Evolutionary conservation across 2,888 invertebrate species (phyloP), one percentile per base, ranked within the genome.

Genomic region (Cephus nigrinus): DNA sequence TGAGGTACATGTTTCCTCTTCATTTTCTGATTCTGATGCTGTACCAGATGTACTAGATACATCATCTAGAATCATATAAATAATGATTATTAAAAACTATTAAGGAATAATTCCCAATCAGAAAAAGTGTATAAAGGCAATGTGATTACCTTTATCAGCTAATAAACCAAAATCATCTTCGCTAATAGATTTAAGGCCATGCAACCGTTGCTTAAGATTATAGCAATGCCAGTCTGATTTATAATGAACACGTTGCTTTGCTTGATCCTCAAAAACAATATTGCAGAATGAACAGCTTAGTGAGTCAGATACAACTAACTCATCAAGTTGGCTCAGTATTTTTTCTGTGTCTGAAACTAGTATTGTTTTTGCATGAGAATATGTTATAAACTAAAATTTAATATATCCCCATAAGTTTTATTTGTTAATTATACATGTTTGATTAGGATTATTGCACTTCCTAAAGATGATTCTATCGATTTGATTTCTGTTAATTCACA

Each of bases 161-260:
- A 93, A 90, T 55, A 92, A 90, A 77, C 91, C 91, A 91, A 95
- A 95, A 80, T 92, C 91, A 73, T 94, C 93, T 86, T 95, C 94
- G 12, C 92, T 92, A 33, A 95, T 90, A 3, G 93, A 89, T 73
- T 91, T 88, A 76, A 92, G 91, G 12, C 94, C 95, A 83, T 93
- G 93, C 15, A 97, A 89, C 82, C 94, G 95, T 82, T 95, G 94
- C 86, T 96, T 96, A 69, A 97, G 92, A 91, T 97, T 97, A 87
- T 96, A 96, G 4, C 96, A 93, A 89, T 97, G 97, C 97, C 96
- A 97, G 88, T 97, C 97, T 68, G 96, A 92, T 87, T 96, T 96
- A 88, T 96, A 97, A 89, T 97, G 97, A 11, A 94, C 93, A 30
- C 95, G 94, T 90, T 97, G 96, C 79, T 94, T 93, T 0, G 92